Evolutionary conservation across 2,797 vertebrate species (phyloP), one percentile per base, ranked within the genome.

Genomic region (Pteronotus mesoamericanus): DNA sequence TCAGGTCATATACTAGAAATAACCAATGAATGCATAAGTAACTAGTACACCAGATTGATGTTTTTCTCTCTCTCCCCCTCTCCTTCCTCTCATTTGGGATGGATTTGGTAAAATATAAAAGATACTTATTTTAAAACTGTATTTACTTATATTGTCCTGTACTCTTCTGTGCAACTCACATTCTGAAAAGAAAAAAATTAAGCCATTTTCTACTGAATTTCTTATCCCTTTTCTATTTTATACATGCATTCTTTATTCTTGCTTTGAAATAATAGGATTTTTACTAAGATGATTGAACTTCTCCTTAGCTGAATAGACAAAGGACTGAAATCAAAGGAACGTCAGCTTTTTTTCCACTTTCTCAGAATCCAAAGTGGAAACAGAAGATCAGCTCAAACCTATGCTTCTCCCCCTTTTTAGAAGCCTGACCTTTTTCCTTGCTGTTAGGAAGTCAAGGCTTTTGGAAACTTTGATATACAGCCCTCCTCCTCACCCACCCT

Each of bases 301-400:
- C 46, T 77, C 72, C 29, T 96, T 94, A 39, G 51, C 22, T 89
- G 48, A 53, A 68, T 46, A 87, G 64, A 80, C 46, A 91, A 92
- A 87, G 18, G 19, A 91, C 61, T 83, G 66, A 94, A 89, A 92
- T 91, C 12, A 94, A 97, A 94, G 34, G 34, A 77, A 80, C n/a
- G 37, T 93, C 21, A 74, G 83, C 34, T 53, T 94, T 84, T 64
- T 66, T 75, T 71, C 53, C 51, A 14, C 79, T 57, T 29, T 79
- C 55, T 94, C 55, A 22, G 18, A 46, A 85, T 93, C 79, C 89
- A 72, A 83, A 37, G 22, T 89, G 3, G 37, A 69, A 22, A 91
- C 89, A 64, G 59, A 77, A 15, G 15, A 94, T 96, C 88, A 78
- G 46, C 15, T 69, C 24, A 91, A 95, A 89, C 59, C 74, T 91